These are phyloP conservation scores for Fissipunctia ypsillon DNA, from an alignment of 2,888 invertebrate species.

Conservation along the genomic window DNA sequence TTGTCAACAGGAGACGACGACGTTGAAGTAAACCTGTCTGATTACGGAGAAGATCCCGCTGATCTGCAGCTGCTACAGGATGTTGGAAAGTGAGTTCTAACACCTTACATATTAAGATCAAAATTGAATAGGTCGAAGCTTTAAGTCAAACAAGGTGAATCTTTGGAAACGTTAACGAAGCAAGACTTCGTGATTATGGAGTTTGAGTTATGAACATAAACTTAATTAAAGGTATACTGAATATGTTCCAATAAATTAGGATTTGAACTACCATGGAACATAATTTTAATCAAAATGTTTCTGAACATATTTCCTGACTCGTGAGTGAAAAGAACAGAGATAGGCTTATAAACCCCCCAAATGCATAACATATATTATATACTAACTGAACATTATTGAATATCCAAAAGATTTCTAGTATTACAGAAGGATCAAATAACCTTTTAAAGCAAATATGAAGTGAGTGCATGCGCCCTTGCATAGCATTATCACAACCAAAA, in stretches of 20 bases:
- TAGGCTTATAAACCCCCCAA: neutral
- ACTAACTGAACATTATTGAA: neutral
- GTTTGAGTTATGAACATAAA: slow-evolving; percentile 30
- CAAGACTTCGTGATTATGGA: slow-evolving; percentile 24
- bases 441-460: neutral
- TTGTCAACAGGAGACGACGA: slow-evolving; percentile 87
- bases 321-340: neutral
- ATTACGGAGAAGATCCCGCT: slow-evolving; percentile 92
- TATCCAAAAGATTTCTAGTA: neutral
- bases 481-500: slow-evolving; percentile 68
- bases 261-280: no score
- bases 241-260: slow-evolving; percentile 8
- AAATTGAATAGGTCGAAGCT: slow-evolving; percentile 13
- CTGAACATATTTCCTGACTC: neutral
- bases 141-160: slow-evolving; percentile 49
- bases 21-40: slow-evolving; percentile 84
- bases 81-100: slow-evolving; percentile 92
- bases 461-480: slow-evolving; percentile 60
- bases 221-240: neutral
- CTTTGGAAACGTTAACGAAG: slow-evolving; percentile 28
- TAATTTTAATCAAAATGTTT: no score
- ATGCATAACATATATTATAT: no score
- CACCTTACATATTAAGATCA: neutral
- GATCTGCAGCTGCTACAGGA: slow-evolving; percentile 92
- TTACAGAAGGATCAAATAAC: neutral